Evolutionary conservation across 1,140 invertebrate genomes (phyloP).

Genomic region (Leptestheria dahalacensis): DNA sequence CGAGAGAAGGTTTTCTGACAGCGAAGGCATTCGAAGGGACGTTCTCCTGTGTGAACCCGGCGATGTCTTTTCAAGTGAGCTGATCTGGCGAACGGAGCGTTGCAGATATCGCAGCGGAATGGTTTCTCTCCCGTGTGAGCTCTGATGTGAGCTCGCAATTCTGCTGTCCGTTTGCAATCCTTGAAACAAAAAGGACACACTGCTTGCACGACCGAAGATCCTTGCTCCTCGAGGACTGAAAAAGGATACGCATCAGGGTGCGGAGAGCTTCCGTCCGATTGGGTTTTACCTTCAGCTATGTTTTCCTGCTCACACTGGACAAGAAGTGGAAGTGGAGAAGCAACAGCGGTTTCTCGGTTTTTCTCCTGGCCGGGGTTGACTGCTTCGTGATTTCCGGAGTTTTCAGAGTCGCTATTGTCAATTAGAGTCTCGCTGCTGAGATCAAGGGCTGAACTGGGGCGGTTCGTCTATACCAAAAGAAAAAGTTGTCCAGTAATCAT

Average conservation of each 20-base stretch:
- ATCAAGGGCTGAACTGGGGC: background rate
- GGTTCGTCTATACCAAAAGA: background rate
- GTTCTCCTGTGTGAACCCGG: constrained; percentile 30
- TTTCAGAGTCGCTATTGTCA: background rate
- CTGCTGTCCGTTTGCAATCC: constrained; percentile 21
- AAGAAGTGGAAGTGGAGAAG: constrained; percentile 6
- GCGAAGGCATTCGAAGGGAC: constrained; percentile 23
- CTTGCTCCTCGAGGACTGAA: constrained; percentile 15
- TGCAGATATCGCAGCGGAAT: constrained; percentile 30
- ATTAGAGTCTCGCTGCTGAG: background rate
- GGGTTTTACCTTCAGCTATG: background rate
- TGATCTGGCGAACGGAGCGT: constrained; percentile 28
- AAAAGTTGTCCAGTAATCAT: background rate
- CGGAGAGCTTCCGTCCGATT: constrained; percentile 1
- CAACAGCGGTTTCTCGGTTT: background rate
- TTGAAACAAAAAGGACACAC: constrained; percentile 21
- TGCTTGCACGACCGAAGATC: constrained; percentile 9
- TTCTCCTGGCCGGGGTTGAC: background rate
- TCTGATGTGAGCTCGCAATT: constrained; percentile 25
- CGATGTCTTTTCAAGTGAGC: constrained; percentile 32
- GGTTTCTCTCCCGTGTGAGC: constrained; percentile 29
- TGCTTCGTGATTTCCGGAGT: background rate
- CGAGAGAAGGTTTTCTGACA: constrained; percentile 23
- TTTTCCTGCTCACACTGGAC: constrained; percentile 7
- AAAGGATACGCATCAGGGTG: constrained; percentile 13